Evolutionary conservation across 2,797 vertebrate genomes (phyloP), one percentile per base, ranked within the genome.

Genomic region (Eupleurogrammus muticus): DNA sequence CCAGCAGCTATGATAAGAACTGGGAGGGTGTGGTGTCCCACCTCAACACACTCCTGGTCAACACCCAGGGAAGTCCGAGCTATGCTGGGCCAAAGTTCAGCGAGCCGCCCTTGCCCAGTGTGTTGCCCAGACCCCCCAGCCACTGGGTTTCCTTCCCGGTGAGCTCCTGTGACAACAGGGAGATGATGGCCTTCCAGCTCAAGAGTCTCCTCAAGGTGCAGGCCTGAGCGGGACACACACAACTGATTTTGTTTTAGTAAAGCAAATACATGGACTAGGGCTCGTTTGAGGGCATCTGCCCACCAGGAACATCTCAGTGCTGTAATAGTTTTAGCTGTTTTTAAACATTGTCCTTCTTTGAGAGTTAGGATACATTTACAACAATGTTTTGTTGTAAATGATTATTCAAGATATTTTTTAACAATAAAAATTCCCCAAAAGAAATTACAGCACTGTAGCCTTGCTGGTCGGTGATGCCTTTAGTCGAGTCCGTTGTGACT

Each of bases 41-140:
- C 76, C 91, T 92, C 49, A 95, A 91, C 77, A 92, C 95, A 57
- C 90, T 98, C 72, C 95, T 99, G 89, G 90, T 92, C 51, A n/a
- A n/a, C n/a, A 80, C 94, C 77, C 95, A 96, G 75, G 92, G 93
- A 73, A 95, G 92, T 79, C 96, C 96, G 40, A 96, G 96, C 90
- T 99, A 98, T 38, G 98, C 98, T 19, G 97, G 98, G 82, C 96
- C 97, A 52, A 99, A 99, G 89, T 99, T 99, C 84, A 99, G 97
- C 6, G 97, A 99, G 90, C 97, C 97, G 0, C 98, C 97, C 46
- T 97, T 95, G 42, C 97, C 97, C 63, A 99, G 97, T 81, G 96
- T 99, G 81, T 94, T 99, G 82, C 97, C 98, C 63, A 97, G 97
- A 73, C 98, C 98, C 59, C 97, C 97, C 8, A 98, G 97, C 82